Base-by-base conservation (phyloP, 1,140 invertebrate species). In the Rhopalosiphum padi region DNA sequence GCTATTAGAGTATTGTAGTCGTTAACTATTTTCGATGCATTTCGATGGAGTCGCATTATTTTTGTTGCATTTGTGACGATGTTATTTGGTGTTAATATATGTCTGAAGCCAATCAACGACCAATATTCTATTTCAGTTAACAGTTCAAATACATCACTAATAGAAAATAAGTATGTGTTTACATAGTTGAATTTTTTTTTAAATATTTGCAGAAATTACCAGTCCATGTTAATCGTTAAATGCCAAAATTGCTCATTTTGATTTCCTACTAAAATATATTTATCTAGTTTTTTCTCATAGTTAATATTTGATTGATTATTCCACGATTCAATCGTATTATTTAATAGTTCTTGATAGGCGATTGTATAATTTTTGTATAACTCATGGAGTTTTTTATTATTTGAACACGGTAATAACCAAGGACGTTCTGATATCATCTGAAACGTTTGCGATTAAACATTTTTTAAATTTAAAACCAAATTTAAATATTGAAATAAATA, bases 1-100 rank as follows among this genome's bases (percentile, higher is more conserved):
- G 91, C 77, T 37, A 93, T 86, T 9, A 93, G 37, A 93, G 22
- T 85, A 22, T 93, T 93, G 25, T 93, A 93, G 35, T 93, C 82
- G 11, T 93, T 85, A 25, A 85, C 91, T 23, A 93, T 55, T 85
- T 43, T 93, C 25, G 91, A 51, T 21, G 46, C 9, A 41, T 93
- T 86, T 53, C 91, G 37, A 15, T 93, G 82, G 1, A 86, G 60
- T 37, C 37, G 68, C n/a, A 86, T 93, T 25, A 93, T 92, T 83
- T 85, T 85, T 30, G 77, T 35, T 23, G 91, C 77, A 41, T 93
- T 93, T 53, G 22, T 8, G 25, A 55, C 37, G 0, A 93, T 53
- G 46, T 25, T n/a, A 41, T 93, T 93, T 41, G 9, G 37, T 41
- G 30, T 85, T 2, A 93, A 18, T 41, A 53, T 11, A 37, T 6